Evolutionary conservation across 1,140 invertebrate genomes (phyloP).

Genomic region (Aethina tumida): DNA sequence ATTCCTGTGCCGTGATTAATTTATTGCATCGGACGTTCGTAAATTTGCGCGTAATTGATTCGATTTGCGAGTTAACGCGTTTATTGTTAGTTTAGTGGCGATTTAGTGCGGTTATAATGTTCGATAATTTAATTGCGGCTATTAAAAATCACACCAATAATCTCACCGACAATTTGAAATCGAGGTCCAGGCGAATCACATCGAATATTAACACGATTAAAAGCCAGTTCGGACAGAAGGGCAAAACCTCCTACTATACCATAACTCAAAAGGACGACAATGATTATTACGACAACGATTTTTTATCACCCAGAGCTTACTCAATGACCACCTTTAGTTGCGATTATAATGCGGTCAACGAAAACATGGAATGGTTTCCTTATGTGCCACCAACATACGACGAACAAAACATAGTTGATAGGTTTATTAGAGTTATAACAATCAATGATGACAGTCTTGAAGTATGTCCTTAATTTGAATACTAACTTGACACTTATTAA

Average conservation of each 20-base stretch:
- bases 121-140: conserved; percentile 40
- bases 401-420: conserved; percentile 51
- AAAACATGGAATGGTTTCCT: conserved; percentile 37
- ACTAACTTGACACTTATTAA: conserved; percentile 9
- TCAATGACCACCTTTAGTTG: conserved; percentile 31
- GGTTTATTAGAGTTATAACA: conserved; percentile 53
- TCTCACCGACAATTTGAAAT: conserved; percentile 37
- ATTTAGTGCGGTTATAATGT: conserved; percentile 35
- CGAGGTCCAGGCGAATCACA: conserved; percentile 30
- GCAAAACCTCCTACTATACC: conserved; percentile 31
- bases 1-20: conserved; percentile 3
- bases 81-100: conserved; percentile 1
- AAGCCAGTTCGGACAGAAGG: conserved; percentile 29
- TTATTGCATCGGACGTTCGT: not conserved
- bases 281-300: conserved; percentile 32
- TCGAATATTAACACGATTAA: conserved; percentile 33
- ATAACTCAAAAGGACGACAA: conserved; percentile 24
- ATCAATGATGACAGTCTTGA: conserved; percentile 39
- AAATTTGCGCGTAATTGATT: conserved; percentile 5
- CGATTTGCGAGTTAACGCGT: too few relatives aligned
- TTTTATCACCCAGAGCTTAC: conserved; percentile 32
- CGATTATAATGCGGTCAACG: conserved; percentile 37
- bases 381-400: conserved; percentile 34
- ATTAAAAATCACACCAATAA: conserved; percentile 40
- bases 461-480: conserved; percentile 30